A percentile compares a stretch with the other conserved stretches of the same genome.
These are phyloP conservation scores for Syngnathus typhle DNA, from an alignment of 2,113 vertebrate genomes.

Conservation along the genomic window DNA sequence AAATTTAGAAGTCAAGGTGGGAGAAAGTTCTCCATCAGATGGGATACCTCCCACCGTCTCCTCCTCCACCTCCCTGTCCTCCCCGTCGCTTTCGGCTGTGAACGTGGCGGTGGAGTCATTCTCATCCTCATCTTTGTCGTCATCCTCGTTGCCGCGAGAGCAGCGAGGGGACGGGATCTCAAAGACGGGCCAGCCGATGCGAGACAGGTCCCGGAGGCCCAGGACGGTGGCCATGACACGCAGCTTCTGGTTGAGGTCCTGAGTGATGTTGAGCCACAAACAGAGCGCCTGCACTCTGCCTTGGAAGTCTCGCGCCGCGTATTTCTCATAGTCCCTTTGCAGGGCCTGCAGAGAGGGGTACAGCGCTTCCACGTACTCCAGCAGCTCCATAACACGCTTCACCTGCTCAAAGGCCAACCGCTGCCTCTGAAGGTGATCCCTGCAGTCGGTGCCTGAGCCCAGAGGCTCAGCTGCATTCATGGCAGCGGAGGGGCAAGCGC, in stretches of 20 bases:
- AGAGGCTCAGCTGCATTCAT: slow-evolving; percentile 66
- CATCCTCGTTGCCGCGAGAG: slow-evolving; percentile 76
- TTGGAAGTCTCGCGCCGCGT: slow-evolving; percentile 93
- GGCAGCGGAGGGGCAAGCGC: slow-evolving; percentile 42
- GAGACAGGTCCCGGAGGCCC: slow-evolving; percentile 88
- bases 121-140: slow-evolving; percentile 73
- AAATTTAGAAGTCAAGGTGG: slow-evolving; percentile 68
- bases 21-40: slow-evolving; percentile 55
- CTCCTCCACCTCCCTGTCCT: slow-evolving; percentile 63
- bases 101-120: slow-evolving; percentile 76
- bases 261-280: slow-evolving; percentile 96
- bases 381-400: slow-evolving; percentile 89
- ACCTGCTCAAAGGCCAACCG: slow-evolving; percentile 93
- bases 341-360: slow-evolving; percentile 95
- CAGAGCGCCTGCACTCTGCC: slow-evolving; percentile 99
- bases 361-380: slow-evolving; percentile 95
- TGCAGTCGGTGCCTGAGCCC: slow-evolving; percentile 69
- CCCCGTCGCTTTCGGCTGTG: slow-evolving; percentile 79
- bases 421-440: slow-evolving; percentile 87
- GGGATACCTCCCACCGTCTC: slow-evolving; percentile 13
- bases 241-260: slow-evolving; percentile 97
- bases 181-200: slow-evolving; percentile 98
- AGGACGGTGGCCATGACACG: slow-evolving; percentile 96
- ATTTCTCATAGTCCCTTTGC: slow-evolving; percentile 94
- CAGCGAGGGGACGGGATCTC: slow-evolving; percentile 92